These are phyloP conservation scores for Calameuta idolon DNA, from an alignment of 2,888 invertebrate genomes.

Conservation along the genomic window DNA sequence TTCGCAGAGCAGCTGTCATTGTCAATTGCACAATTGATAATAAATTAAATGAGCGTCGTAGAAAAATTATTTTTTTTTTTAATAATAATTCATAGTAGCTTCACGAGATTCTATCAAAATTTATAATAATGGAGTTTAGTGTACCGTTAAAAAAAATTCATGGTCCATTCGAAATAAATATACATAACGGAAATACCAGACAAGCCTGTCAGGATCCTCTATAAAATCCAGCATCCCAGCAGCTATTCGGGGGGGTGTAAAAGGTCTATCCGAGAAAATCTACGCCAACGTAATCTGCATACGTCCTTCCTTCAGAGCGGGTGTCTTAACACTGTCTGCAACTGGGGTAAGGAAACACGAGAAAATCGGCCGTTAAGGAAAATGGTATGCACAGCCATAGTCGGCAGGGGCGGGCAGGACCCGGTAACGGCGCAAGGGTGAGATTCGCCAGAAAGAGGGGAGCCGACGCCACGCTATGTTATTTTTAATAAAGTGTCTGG, in stretches of 20 bases:
- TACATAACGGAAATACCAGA: background rate
- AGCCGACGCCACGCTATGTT: conserved; percentile 38
- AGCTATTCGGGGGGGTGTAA: background rate
- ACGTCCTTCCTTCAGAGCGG: background rate
- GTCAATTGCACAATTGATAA: background rate
- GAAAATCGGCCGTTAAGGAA: conserved; percentile 39
- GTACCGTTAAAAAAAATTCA: background rate
- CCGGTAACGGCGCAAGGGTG: conserved; percentile 1
- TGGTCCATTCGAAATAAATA: background rate
- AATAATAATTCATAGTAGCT: background rate
- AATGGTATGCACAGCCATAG: conserved; percentile 39
- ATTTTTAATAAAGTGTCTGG: conserved; percentile 51
- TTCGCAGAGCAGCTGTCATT: background rate
- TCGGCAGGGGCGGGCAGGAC: conserved; percentile 10
- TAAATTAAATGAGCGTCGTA: background rate
- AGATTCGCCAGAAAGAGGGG: conserved; percentile 20
- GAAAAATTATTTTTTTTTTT: background rate
- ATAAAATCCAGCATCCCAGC: background rate
- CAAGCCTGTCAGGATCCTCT: background rate
- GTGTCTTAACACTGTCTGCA: background rate
- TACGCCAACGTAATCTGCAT: background rate
- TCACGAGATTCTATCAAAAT: background rate
- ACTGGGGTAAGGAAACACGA: conserved; percentile 11
- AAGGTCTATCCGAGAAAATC: background rate
- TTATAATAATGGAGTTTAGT: background rate